phyloP scores from a whole-genome alignment of 1,140 invertebrate genomes.

The Drosophila persimilis region DNA sequence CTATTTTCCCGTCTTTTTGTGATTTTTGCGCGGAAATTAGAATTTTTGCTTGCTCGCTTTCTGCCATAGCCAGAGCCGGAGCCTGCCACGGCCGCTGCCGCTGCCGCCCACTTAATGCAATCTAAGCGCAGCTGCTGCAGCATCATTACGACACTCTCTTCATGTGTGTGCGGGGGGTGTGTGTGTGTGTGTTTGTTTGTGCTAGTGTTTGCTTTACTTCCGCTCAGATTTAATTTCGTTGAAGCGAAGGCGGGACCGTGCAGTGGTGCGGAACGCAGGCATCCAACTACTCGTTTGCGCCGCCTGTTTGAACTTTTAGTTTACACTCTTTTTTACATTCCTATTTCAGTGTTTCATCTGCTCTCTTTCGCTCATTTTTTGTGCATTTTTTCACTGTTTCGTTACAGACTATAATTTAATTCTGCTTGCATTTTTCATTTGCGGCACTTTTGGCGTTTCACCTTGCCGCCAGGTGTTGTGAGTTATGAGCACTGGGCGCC shows the following conservation, averaged over 20 bases:
- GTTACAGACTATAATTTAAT: slow-evolving; percentile 78
- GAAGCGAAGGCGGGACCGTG: slow-evolving; percentile 51
- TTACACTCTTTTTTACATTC: slow-evolving; percentile 36
- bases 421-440: slow-evolving; percentile 81
- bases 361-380: slow-evolving; percentile 17
- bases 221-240: slow-evolving; percentile 79
- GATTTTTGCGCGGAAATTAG: slow-evolving; percentile 79
- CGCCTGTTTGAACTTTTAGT: slow-evolving; percentile 74
- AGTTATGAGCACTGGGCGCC: slow-evolving; percentile 68
- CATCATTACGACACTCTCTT: slow-evolving; percentile 68
- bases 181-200: slow-evolving; percentile 16
- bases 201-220: slow-evolving; percentile 59
- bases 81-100: neutral
- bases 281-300: slow-evolving; percentile 61
- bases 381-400: slow-evolving; percentile 57
- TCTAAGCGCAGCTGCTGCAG: slow-evolving; percentile 79
- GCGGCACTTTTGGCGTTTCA: slow-evolving; percentile 77
- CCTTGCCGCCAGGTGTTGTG: slow-evolving; percentile 65
- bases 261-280: slow-evolving; percentile 40
- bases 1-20: slow-evolving; percentile 59
- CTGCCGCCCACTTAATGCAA: slow-evolving; percentile 76
- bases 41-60: slow-evolving; percentile 56
- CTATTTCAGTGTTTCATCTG: slow-evolving; percentile 16
- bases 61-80: too few relatives aligned
- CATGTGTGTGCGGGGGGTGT: slow-evolving; percentile 16